These are phyloP conservation scores for Elaphurus davidianus DNA, from an alignment of 2,113 vertebrate species.

Conservation along the genomic window DNA sequence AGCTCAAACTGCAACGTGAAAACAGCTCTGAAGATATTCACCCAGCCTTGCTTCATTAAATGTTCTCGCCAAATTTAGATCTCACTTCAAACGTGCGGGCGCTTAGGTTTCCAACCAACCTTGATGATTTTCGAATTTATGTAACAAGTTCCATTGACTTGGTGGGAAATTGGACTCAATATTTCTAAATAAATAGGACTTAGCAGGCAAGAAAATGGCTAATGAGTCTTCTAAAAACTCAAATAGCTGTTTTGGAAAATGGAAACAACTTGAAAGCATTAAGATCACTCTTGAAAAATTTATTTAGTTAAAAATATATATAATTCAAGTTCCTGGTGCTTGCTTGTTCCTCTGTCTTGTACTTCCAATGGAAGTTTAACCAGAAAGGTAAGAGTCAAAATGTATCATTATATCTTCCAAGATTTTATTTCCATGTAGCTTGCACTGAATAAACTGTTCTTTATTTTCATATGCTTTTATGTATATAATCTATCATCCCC, in stretches of 20 bases:
- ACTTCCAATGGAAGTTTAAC: neutral
- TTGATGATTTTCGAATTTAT: neutral
- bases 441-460: neutral
- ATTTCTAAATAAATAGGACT: conserved; percentile 34
- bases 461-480: neutral
- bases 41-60: conserved; percentile 7
- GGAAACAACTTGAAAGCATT: neutral
- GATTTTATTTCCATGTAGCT: neutral
- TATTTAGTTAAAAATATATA: conserved; percentile 21
- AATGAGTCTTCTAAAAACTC: conserved; percentile 13
- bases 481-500: neutral
- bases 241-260: conserved; percentile 30
- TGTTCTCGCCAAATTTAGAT: neutral
- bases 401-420: neutral
- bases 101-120: neutral
- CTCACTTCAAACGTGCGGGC: neutral
- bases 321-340: neutral
- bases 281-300: neutral
- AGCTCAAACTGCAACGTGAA: neutral
- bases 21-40: neutral
- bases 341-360: neutral
- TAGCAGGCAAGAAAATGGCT: neutral
- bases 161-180: neutral
- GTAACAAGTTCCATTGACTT: conserved; percentile 9
- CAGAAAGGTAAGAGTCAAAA: neutral